A percentile compares a stretch with the other conserved stretches of the same genome.
Conservation (phyloP, 1,140 invertebrate genomes). For the Hyphantria cunea region DNA sequence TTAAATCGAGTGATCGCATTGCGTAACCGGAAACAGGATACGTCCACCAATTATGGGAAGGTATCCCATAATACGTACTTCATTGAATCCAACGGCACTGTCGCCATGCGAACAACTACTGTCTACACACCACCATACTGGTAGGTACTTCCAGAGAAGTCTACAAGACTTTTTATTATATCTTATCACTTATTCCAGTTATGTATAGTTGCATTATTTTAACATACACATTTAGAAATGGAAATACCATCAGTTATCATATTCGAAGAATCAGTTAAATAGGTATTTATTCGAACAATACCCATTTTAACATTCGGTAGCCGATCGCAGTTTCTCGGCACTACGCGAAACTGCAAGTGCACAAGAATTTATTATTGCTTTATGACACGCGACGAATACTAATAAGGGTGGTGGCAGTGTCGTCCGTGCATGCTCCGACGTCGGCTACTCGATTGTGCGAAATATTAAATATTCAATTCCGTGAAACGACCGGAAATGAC, state of each 20-base stretch:
- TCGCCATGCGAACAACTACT: slow-evolving; percentile 14
- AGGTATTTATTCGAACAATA: slow-evolving; percentile 54
- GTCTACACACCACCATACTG: neutral
- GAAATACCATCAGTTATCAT: slow-evolving; percentile 25
- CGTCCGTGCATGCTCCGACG: slow-evolving; percentile 51
- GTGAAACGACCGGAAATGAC: slow-evolving; percentile 69
- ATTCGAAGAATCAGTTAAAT: slow-evolving; percentile 26
- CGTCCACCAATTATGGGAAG: slow-evolving; percentile 45
- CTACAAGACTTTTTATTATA: neutral
- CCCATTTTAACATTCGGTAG: slow-evolving; percentile 69
- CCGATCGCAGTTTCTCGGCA: slow-evolving; percentile 69
- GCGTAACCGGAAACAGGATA: slow-evolving; percentile 68
- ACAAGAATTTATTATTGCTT: slow-evolving; percentile 76
- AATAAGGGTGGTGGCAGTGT: slow-evolving; percentile 47
- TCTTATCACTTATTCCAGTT: neutral
- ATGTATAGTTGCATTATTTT: slow-evolving; percentile 6
- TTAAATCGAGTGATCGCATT: slow-evolving; percentile 57
- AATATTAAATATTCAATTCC: slow-evolving; percentile 75
- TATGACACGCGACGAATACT: slow-evolving; percentile 66
- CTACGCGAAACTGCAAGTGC: slow-evolving; percentile 77
- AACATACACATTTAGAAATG: slow-evolving; percentile 4
- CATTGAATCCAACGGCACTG: slow-evolving; percentile 20
- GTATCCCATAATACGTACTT: slow-evolving; percentile 21
- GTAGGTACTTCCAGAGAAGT: neutral
- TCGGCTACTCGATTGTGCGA: slow-evolving; percentile 62